These are phyloP conservation scores for Poeciliopsis occidentalis DNA, from an alignment of 2,113 vertebrate genomes.

Conservation along the genomic window DNA sequence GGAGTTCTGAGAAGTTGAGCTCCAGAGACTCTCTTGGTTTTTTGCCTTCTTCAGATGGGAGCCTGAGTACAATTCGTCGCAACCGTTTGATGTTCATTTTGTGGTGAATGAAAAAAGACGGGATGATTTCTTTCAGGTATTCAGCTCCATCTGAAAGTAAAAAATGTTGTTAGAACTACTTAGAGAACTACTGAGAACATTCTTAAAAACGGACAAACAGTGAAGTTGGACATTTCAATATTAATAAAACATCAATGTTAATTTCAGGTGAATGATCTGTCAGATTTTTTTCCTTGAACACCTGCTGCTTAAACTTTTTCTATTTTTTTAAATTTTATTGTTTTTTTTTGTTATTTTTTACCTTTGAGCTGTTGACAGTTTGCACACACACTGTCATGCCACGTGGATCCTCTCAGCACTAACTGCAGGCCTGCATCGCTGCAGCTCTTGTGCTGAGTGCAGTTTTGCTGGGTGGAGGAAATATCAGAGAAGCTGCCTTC, in stretches of 20 bases:
- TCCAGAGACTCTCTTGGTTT: rapidly evolving
- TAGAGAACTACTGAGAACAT: not conserved
- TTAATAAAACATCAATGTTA: not conserved
- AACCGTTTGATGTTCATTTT: not conserved
- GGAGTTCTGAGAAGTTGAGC: not conserved
- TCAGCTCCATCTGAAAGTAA: slow-evolving; percentile 21
- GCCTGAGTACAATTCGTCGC: slow-evolving; percentile 20
- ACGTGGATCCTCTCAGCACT: slow-evolving; percentile 53
- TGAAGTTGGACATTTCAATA: too few relatives aligned
- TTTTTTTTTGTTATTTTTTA: not conserved
- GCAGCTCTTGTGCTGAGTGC: slow-evolving; percentile 60
- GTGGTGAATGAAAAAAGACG: slow-evolving; percentile 40
- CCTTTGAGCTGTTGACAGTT: slow-evolving; percentile 16
- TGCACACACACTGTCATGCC: slow-evolving; percentile 69
- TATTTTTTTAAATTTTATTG: too few relatives aligned
- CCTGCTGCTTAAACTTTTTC: not conserved
- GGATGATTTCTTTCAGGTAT: slow-evolving; percentile 51
- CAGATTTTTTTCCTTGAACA: not conserved
- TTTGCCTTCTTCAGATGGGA: not conserved
- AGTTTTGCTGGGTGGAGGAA: slow-evolving; percentile 10
- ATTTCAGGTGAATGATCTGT: not conserved
- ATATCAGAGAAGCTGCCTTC: slow-evolving; percentile 36
- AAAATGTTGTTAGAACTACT: not conserved
- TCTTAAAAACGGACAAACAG: too few relatives aligned
- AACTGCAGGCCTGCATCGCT: not conserved